phyloP scores from a whole-genome alignment of 1,140 invertebrate species.

The Oryctes rhinoceros region DNA sequence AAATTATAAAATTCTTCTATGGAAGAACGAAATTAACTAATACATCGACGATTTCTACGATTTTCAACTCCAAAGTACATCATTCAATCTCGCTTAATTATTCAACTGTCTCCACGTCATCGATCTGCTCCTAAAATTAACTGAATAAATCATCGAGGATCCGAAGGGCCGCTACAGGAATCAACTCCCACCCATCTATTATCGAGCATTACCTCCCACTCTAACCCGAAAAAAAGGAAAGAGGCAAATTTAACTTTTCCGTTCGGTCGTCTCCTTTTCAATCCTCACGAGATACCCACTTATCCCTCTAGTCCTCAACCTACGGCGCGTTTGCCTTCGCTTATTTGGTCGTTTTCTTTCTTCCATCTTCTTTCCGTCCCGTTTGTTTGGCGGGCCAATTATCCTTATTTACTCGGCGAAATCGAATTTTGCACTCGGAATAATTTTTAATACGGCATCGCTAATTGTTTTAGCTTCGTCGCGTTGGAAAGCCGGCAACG shows the following conservation, averaged over 20 bases:
- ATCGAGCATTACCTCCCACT: too few relatives aligned
- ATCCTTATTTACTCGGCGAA: slow-evolving; percentile 3
- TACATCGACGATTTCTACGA: too few relatives aligned
- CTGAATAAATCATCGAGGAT: too few relatives aligned
- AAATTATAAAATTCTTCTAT: too few relatives aligned
- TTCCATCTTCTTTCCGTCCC: background rate
- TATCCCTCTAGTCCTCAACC: background rate
- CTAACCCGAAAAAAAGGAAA: background rate
- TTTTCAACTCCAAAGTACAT: too few relatives aligned
- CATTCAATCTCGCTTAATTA: too few relatives aligned
- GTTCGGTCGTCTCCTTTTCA: background rate
- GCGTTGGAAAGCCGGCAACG: background rate
- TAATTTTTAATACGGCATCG: slow-evolving; percentile 10
- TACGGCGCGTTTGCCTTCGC: too few relatives aligned
- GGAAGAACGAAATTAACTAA: too few relatives aligned
- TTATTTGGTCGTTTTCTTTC: background rate
- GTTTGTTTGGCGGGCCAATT: background rate
- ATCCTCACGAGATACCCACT: background rate
- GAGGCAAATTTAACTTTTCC: slow-evolving; percentile 1
- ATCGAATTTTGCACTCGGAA: background rate
- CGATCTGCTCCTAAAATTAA: too few relatives aligned
- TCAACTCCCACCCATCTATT: too few relatives aligned
- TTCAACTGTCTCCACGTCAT: too few relatives aligned
- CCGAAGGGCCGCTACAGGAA: too few relatives aligned
- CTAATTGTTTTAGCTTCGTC: background rate